Percentiles rank a stretch among this genome's conserved stretches.
phyloP scores from a whole-genome alignment of 2,113 vertebrate genomes.

The Notothenia rossii region DNA sequence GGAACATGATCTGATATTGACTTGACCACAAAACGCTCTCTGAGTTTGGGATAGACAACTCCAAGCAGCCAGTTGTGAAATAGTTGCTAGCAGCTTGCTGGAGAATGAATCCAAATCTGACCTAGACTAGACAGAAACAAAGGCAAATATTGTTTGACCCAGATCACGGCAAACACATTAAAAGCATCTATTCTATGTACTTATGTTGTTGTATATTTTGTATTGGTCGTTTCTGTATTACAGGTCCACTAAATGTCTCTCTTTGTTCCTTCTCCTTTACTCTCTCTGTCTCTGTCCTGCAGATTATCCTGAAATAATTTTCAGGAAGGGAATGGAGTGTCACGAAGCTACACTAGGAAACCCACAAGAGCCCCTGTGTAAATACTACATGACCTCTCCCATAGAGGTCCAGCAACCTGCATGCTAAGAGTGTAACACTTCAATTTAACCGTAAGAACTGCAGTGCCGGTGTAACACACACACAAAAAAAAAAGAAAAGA shows the following conservation, averaged over 20 bases:
- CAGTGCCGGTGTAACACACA: conserved; percentile 79
- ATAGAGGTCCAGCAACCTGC: conserved; percentile 99
- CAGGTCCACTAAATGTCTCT: conserved; percentile 16
- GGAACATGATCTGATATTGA: too few species aligned
- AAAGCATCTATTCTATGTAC: neutral
- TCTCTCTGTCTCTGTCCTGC: conserved; percentile 65
- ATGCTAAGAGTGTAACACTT: conserved; percentile 94
- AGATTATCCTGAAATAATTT: conserved; percentile 99
- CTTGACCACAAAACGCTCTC: too few species aligned
- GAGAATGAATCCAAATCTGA: too few species aligned
- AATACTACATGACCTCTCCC: conserved; percentile 95
- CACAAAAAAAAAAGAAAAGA: conserved; percentile 33
- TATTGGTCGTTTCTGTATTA: neutral
- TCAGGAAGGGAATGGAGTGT: conserved; percentile 89
- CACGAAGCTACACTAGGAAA: conserved; percentile 92
- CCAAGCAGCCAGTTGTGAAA: too few species aligned
- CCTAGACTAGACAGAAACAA: neutral
- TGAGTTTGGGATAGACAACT: too few species aligned
- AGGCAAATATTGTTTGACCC: conserved; percentile 26
- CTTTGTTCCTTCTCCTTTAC: conserved; percentile 6
- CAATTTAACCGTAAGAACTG: conserved; percentile 76
- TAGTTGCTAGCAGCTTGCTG: too few species aligned
- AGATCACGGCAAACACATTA: conserved; percentile 13
- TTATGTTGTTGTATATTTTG: neutral
- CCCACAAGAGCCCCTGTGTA: conserved; percentile 96